Evolutionary conservation across 2,888 invertebrate species (phyloP), one percentile per base, ranked within the genome.

Genomic region (Dascillus cervinus): DNA sequence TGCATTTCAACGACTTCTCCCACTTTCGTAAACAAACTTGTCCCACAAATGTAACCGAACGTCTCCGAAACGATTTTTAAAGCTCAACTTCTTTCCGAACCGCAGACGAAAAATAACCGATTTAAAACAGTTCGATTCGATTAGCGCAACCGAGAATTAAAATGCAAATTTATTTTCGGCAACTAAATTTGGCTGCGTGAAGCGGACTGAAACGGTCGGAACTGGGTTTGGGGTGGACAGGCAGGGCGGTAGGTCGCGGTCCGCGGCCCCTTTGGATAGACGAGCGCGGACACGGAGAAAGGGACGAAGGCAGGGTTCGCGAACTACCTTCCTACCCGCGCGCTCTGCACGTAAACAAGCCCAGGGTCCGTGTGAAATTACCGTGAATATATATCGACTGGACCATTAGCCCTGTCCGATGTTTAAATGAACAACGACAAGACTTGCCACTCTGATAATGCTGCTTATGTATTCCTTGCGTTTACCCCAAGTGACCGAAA

Each of bases 191-290:
- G n/a, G n/a, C n/a, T n/a, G 39, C 35, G 39, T 39, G 29, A 39
- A 39, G 30, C 35, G 26, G 39, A 33, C 39, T 35, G 36, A 37
- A n/a, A 37, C 37, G 41, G 37, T 36, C 38, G 40, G 28, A 25
- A 41, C 43, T 36, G 51, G n/a, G 50, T 44, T 47, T 48, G 48
- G 51, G 48, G 49, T 49, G 49, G 47, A 46, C 47, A 46, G 46
- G 43, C 44, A 43, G 49, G 47, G 50, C 47, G 39, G 44, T 52
- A 52, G 54, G 54, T 54, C 54, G 54, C 54, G 52, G 54, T 53
- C 52, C 41, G 42, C 39, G 39, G 44, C 35, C 37, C 39, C 30
- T n/a, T n/a, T n/a, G n/a, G n/a, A n/a, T n/a, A n/a, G n/a, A 39
- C 37, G 39, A 34, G 32, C 41, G 37, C 31, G 26, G 32, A 40